These are phyloP conservation scores for Mesoclemmys tuberculata DNA, from an alignment of 2,113 vertebrate species.

Conservation along the genomic window DNA sequence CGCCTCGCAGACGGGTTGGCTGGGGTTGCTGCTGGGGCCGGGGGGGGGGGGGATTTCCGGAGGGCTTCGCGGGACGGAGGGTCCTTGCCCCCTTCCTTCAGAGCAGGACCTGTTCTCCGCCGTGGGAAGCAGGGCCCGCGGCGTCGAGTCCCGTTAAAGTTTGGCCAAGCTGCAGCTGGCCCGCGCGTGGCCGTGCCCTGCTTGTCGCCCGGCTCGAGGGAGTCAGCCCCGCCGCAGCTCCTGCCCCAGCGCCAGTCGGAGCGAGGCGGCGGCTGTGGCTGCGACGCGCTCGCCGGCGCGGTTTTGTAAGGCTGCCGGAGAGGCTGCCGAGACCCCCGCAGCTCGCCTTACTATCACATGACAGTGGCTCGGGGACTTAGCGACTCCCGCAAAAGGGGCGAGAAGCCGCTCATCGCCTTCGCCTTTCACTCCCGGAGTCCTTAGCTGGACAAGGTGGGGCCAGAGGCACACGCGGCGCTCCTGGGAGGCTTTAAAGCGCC, in stretches of 20 bases:
- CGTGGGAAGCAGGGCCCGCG: background rate
- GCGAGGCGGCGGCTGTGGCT: constrained; percentile 2
- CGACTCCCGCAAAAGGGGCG: constrained; percentile 58
- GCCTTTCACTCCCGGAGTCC: background rate
- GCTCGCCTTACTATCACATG: constrained; percentile 88
- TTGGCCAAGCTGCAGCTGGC: background rate
- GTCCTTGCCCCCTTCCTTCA: background rate
- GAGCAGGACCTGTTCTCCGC: background rate
- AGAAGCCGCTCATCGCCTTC: background rate
- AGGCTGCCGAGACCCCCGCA: constrained; percentile 79
- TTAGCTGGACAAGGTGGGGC: constrained; percentile 32
- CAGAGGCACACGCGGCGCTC: background rate
- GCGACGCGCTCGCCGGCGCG: constrained; percentile 57
- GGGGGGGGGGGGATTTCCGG: background rate
- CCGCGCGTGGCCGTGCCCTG: background rate
- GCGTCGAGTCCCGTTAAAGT: background rate
- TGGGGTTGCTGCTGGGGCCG: background rate
- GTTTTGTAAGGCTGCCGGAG: constrained; percentile 87
- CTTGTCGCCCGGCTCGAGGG: background rate
- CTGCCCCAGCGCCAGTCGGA: background rate
- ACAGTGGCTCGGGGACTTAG: constrained; percentile 82
- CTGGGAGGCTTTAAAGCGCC: background rate
- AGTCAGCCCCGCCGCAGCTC: background rate
- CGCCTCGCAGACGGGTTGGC: too few species aligned
- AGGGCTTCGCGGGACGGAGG: background rate